phyloP scores from a whole-genome alignment of 1,140 invertebrate genomes.

The Drosophila pachea region DNA sequence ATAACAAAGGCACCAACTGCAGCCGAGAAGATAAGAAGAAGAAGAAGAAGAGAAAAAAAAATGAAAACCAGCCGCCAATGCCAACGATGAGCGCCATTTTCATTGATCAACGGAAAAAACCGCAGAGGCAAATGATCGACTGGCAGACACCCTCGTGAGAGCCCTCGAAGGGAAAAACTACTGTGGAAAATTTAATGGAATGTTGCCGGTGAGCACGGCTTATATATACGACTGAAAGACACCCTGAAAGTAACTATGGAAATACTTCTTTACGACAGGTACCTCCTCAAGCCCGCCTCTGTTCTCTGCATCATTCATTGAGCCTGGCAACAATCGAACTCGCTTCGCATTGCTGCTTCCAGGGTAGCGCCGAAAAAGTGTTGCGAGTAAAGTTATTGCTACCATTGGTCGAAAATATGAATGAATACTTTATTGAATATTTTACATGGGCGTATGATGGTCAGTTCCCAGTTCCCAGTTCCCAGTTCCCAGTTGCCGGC shows the following conservation, averaged over 20 bases:
- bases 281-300: too few relatives aligned
- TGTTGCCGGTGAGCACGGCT: too few relatives aligned
- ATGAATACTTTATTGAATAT: constrained; percentile 76
- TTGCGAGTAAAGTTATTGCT: constrained; percentile 19
- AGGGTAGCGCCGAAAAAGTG: neutral
- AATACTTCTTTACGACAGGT: too few relatives aligned
- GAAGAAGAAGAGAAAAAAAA: neutral
- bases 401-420: constrained; percentile 50
- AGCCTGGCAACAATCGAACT: too few relatives aligned
- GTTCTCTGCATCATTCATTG: too few relatives aligned
- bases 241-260: too few relatives aligned
- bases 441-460: constrained; percentile 57
- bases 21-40: neutral
- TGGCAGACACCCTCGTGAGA: neutral
- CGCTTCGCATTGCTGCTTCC: too few relatives aligned
- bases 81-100: constrained; percentile 7
- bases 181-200: too few relatives aligned
- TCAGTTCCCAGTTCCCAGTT: constrained; percentile 4
- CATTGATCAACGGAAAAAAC: constrained; percentile 1
- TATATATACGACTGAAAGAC: too few relatives aligned
- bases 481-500: too few relatives aligned
- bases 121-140: constrained; percentile 14
- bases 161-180: too few relatives aligned
- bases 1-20: constrained; percentile 18
- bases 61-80: constrained; percentile 6